phyloP scores from a whole-genome alignment of 2,113 vertebrate species.

The Bettongia penicillata region DNA sequence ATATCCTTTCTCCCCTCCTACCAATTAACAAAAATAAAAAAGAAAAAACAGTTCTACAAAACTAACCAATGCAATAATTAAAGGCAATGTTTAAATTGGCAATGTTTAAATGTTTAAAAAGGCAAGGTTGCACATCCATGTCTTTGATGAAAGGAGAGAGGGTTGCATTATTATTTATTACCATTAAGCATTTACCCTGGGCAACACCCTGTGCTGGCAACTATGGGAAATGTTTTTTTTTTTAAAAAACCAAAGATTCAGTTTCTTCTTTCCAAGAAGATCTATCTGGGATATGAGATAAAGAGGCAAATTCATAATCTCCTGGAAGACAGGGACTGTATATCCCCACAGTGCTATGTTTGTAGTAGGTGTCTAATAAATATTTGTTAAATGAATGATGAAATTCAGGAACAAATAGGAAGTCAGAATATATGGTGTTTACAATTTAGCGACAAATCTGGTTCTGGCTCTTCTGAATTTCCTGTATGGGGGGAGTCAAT shows the following conservation, averaged over 20 bases:
- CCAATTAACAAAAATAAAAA: neutral
- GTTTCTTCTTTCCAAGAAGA: neutral
- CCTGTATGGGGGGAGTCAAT: neutral
- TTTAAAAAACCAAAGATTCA: neutral
- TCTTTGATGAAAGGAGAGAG: neutral
- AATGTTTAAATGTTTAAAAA: too few species aligned
- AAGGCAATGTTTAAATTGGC: neutral
- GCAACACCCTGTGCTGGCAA: neutral
- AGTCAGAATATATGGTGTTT: neutral
- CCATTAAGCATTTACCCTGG: neutral
- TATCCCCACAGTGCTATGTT: neutral
- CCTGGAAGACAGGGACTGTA: neutral
- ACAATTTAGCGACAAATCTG: neutral
- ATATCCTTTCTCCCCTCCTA: neutral
- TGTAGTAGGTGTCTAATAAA: neutral
- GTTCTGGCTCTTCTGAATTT: neutral
- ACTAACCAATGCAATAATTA: neutral
- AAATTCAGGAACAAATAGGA: neutral
- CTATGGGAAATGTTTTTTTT: neutral
- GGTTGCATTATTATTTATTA: neutral
- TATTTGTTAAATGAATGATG: neutral
- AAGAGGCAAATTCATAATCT: neutral
- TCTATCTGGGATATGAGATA: neutral
- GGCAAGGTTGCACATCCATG: neutral
- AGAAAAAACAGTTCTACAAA: neutral